A percentile compares a stretch with the other conserved stretches of the same genome.
Conservation (phyloP, 2,113 vertebrate genomes). For the Columba janthina region DNA sequence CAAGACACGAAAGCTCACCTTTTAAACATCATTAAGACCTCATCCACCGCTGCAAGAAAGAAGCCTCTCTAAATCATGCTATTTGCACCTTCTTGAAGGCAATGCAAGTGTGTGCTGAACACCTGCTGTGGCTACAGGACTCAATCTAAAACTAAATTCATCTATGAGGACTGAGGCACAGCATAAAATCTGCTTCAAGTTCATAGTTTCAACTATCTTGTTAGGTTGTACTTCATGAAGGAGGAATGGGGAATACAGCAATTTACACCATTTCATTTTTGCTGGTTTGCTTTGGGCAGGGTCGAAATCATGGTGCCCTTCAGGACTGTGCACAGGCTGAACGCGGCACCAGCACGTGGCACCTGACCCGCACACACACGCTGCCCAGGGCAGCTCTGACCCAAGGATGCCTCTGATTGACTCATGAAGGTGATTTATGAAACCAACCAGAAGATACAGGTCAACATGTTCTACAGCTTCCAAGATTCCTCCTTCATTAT, state of each 20-base stretch:
- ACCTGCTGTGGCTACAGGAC: background rate
- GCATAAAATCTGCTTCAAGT: background rate
- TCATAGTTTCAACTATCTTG: background rate
- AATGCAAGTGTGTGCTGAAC: background rate
- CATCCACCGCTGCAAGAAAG: background rate
- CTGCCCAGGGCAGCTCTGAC: background rate
- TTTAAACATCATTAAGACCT: background rate
- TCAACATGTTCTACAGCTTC: background rate
- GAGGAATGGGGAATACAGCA: background rate
- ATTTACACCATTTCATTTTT: background rate
- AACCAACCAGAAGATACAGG: background rate
- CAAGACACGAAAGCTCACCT: background rate
- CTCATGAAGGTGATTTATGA: background rate
- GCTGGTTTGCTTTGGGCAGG: background rate
- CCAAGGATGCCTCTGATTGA: background rate
- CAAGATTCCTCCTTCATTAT: background rate
- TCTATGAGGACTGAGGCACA: background rate
- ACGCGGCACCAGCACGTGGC: accelerated
- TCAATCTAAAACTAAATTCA: background rate
- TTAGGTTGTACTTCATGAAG: background rate
- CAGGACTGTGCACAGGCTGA: background rate
- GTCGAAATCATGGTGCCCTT: background rate
- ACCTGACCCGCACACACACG: background rate
- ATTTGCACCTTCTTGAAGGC: background rate
- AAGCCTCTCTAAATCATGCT: background rate